Evolutionary conservation across 2,888 invertebrate genomes (phyloP).

Genomic region (Scaptomyza cyrtandrae): DNA sequence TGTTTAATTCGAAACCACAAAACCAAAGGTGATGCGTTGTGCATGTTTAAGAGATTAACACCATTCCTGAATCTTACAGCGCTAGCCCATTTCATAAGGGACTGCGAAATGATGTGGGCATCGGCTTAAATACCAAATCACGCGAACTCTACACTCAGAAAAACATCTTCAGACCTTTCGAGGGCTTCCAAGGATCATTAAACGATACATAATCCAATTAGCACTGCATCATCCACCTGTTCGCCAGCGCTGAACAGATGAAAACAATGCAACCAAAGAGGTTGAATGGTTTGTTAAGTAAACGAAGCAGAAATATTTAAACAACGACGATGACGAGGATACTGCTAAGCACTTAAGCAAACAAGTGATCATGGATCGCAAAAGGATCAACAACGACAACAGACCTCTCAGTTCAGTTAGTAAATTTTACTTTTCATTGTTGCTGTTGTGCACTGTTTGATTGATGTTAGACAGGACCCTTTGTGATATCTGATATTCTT

Average conservation of each 20-base stretch:
- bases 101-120: constrained; percentile 41
- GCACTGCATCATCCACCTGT: constrained; percentile 71
- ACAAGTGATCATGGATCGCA: constrained; percentile 69
- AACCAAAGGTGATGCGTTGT: constrained; percentile 17
- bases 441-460: constrained; percentile 49
- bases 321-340: constrained; percentile 41
- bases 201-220: constrained; percentile 77
- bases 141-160: constrained; percentile 36
- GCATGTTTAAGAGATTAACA: constrained; percentile 50
- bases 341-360: constrained; percentile 75
- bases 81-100: constrained; percentile 51
- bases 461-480: constrained; percentile 62
- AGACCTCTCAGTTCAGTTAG: neutral
- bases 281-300: constrained; percentile 71
- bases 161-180: neutral
- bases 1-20: constrained; percentile 43
- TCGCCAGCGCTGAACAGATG: constrained; percentile 59
- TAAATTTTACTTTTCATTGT: constrained; percentile 49
- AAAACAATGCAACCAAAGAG: constrained; percentile 54
- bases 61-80: constrained; percentile 31
- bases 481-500: constrained; percentile 58
- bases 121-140: constrained; percentile 55
- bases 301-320: constrained; percentile 74
- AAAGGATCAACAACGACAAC: constrained; percentile 55
- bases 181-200: constrained; percentile 67